Evolutionary conservation across 2,888 invertebrate species (phyloP), one percentile per base, ranked within the genome.

Genomic region (Panzeria rudis): DNA sequence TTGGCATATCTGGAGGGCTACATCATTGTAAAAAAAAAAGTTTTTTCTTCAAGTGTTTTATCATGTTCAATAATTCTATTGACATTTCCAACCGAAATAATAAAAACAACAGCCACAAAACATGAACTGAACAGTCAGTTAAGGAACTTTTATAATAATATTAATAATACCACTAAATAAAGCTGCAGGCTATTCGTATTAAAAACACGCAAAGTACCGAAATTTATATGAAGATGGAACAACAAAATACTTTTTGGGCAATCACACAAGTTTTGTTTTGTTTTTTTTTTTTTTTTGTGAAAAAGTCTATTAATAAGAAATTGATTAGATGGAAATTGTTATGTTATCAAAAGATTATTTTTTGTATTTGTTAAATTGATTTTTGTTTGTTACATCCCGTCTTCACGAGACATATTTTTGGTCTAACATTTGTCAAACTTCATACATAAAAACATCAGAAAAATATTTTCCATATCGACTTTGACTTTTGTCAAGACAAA

Each of bases 71-170:
- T 41, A 64, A 66, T 71, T 66, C 64, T 66, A 80, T 80, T 80
- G 72, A 72, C 72, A 80, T 80, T 80, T 66, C n/a, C 62, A 81
- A 44, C 15, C 61, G 68, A 69, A 59, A 56, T 29, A 52, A 59
- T 38, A 73, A 13, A 13, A 32, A 17, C 25, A 52, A 59, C 25
- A 29, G 15, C n/a, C 2, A 25, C 3, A 15, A 56, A 64, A 29
- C 29, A 29, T 29, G 29, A 64, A 64, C 17, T 44, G 17, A 64
- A 54, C 41, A 64, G 17, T 47, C 41, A 17, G 20, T 32, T 41
- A 8, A 78, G 11, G 50, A 78, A 69, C 52, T 32, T 62, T 2
- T 29, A n/a, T 20, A 50, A 77, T 32, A 62, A 71, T 41, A 66
- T 50, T 35, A 61, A 64, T 62, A 64, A 72, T 64, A 41, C 35